Base-by-base conservation (phyloP, 2,797 vertebrate genomes). In the Myotis daubentonii region DNA sequence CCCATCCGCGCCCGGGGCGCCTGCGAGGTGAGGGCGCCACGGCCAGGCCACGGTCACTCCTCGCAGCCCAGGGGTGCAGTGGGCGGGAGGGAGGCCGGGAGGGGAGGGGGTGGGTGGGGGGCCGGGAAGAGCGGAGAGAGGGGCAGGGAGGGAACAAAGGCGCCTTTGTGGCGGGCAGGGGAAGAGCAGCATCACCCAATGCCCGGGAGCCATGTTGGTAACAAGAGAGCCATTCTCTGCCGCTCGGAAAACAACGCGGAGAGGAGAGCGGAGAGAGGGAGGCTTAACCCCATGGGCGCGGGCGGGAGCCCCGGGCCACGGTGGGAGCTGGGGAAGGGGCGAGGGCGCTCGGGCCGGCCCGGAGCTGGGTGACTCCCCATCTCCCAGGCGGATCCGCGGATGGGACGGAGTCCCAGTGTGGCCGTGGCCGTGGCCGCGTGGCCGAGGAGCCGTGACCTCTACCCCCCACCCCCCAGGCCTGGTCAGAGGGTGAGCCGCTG, bases 181-280 rank as follows among this genome's bases (percentile, higher is more conserved):
- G 97, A 97, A 97, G 98, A 98, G 98, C 98, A 98, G 97, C 98
- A 98, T 98, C 98, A 98, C 98, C 98, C 98, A 98, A 98, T 98
- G 98, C 98, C 98, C 98, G 98, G 98, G 98, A 98, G 98, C 98
- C 98, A 98, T 98, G 97, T 98, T 98, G 98, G 98, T 98, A 98
- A 98, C 98, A 98, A 98, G 98, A 98, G 98, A 98, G 88, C 97
- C 98, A 98, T 98, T 98, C 98, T 98, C 98, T 98, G 95, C 95
- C 97, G 81, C 97, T 98, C 98, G 98, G 98, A 98, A 98, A 98
- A 98, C 98, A 98, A 98, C 98, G 98, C 86, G 97, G 98, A 98
- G 98, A 98, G 98, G 98, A 97, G 96, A 36, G 36, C 36, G 36
- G 97, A 98, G 98, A 93, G 93, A 83, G 94, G 95, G 96, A 92